Base-by-base conservation (phyloP, 2,888 invertebrate species). In the Halictus quadricinctus region DNA sequence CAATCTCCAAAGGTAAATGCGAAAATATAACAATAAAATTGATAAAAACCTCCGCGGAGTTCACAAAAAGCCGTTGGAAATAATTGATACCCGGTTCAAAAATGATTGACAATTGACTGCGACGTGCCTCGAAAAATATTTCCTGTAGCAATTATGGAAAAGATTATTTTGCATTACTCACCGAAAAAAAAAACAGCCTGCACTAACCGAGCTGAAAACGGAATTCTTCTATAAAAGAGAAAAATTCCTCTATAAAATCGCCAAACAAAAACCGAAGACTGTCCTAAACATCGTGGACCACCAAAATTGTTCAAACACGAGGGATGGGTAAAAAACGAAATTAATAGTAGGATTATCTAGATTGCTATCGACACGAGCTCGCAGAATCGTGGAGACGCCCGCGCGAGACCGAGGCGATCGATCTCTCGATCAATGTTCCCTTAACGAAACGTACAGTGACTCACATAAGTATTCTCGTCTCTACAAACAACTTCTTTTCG, bases 401-500 rank as follows among this genome's bases (percentile, higher is more conserved):
- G 18, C 29, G n/a, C n/a, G n/a, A n/a, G 10, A 15, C 43, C 48
- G 6, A 41, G 10, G 10, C 69, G 50, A 66, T 43, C 46, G 54
- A 58, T 15, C 36, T 25, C 25, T 7, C 66, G 79, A 79, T 79
- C 73, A n/a, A 36, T 73, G n/a, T 36, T 21, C 25, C 3, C 21
- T 1, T 18, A 21, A 21, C 54, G 54, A 54, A 8, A 54, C 54
- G 21, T 54, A 54, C 54, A 54, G 54, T 54, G 54, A 21, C 21
- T 21, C 54, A 7, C 21, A 10, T 8, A 21, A 54, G 21, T 54
- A 54, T 21, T 21, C 21, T 50, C 18, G 18, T 7, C 50, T 50
- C 50, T 3, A 1, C 8, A 8, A 54, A 21, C 21, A 54, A 36
- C 4, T 36, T 36, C 5, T 36, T 36, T 36, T 5, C 36, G 4